Base-by-base conservation (phyloP, 2,113 vertebrate species). In the Mustela nigripes region DNA sequence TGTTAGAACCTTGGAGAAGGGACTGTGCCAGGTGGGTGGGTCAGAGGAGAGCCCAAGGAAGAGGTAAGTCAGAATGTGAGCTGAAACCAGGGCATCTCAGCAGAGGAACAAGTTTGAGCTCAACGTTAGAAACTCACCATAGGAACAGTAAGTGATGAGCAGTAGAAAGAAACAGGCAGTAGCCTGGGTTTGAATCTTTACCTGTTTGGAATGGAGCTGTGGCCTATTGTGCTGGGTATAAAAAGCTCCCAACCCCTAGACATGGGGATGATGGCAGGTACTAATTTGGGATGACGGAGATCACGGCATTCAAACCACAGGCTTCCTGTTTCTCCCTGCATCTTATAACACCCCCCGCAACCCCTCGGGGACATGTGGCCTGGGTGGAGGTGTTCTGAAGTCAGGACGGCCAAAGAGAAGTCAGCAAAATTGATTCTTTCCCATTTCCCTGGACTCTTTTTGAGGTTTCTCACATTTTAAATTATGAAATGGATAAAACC, bases 291-390 rank as follows among this genome's bases (percentile, higher is more conserved):
- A 7, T 53, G 26, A 36, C 3, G 11, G 2, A 11, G 63, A 7
- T 58, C 45, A 11, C 56, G 15, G 21, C 22, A 10, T 50, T 48
- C 24, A 60, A 36, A 19, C 10, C 28, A 11, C n/a, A 78, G 31
- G 14, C 36, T n/a, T 60, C 14, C 94, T 4, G 3, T 65, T 53
- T 53, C 24, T 39, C 24, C 31, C 1, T 4, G 3, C 11, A 2
- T 21, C 58, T 12, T 11, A 15, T 19, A 19, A 14, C 8, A 22
- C 31, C 5, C 12, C 26, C 21, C 7, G 8, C 24, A 62, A 12
- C 11, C 31, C 36, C 31, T 12, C 2, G 2, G 33, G 67, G 4
- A 3, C 3, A 7, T 5, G 4, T 19, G 16, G 22, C 53, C n/a
- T 39, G 9, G 3, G 26, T 6, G 1, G 45, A 60, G 10, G 36